Evolutionary conservation across 1,140 invertebrate species (phyloP), one percentile per base, ranked within the genome.

Genomic region (Trichogramma pretiosum): DNA sequence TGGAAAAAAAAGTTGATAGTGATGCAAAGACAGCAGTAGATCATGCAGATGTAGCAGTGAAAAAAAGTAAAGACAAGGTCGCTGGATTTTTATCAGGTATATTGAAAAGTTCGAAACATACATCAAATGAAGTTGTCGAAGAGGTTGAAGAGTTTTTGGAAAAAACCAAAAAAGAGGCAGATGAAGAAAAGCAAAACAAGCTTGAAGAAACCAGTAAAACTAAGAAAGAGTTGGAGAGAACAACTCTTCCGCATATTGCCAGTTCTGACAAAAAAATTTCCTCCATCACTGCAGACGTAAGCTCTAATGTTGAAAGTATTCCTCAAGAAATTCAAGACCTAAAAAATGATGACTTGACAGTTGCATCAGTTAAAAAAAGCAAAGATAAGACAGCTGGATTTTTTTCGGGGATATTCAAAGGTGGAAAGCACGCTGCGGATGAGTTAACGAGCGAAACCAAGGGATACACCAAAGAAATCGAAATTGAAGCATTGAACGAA

Each of bases 21-120:
- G 3, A 19, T 23, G 21, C 21, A 7, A 60, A 63, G 47, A 24
- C 53, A 21, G 57, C 57, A 7, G 23, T 35, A 5, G 50, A 47
- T 24, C 18, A 36, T 5, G n/a, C 36, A 3, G 37, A 26, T 18
- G 14, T 10, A 5, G 33, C 21, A 0, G 14, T 32, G 0, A 62
- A 61, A 7, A 62, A 65, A 23, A 40, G 32, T 0, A 63, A 61
- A 28, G 64, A 61, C 0, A 65, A 65, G 33, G 35, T 48, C 4
- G 30, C 55, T 2, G 58, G 62, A 0, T 63, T 65, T 11, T 47
- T 66, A 0, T 62, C 57, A 1, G 53, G 57, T 0, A 56, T 67
- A 3, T 58, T 64, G 13, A 64, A 63, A 41, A 55, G 59, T 1
- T 46, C 55, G 0, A 61, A 61, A 42, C 56, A 60, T 24, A 32